Percentiles rank a stretch among this genome's conserved stretches.
Conservation (phyloP, 1,140 invertebrate genomes). For the Drosophila kikkawai region DNA sequence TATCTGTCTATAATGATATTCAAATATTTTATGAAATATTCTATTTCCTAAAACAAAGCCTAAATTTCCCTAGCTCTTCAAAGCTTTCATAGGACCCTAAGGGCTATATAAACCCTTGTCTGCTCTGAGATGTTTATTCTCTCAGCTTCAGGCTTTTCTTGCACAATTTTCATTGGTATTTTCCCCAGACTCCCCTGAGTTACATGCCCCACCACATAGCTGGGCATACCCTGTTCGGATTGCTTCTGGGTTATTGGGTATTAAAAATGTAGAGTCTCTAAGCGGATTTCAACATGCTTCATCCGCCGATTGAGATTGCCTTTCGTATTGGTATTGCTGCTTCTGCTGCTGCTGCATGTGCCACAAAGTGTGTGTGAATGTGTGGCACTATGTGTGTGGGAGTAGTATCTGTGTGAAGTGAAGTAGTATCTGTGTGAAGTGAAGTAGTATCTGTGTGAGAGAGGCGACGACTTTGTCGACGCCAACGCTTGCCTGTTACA, state of each 20-base stretch:
- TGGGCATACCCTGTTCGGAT: slow-evolving; percentile 25
- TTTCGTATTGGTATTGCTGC: slow-evolving; percentile 35
- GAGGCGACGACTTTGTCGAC: slow-evolving; percentile 54
- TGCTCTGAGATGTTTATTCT: not conserved
- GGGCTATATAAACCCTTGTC: not conserved
- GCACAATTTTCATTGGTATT: not conserved
- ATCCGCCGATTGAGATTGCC: slow-evolving; percentile 41
- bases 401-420: not conserved
- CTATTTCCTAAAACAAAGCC: not conserved
- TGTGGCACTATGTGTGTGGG: slow-evolving; percentile 3
- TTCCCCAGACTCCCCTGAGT: slow-evolving; percentile 1
- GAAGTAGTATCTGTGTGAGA: slow-evolving; percentile 17
- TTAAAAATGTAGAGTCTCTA: slow-evolving; percentile 54
- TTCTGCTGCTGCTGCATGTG: slow-evolving; percentile 15
- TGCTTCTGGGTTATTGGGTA: slow-evolving; percentile 43
- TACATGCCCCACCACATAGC: not conserved
- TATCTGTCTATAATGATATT: not conserved
- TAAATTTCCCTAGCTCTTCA: not conserved
- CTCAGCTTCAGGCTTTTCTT: not conserved
- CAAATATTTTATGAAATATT: too few species aligned
- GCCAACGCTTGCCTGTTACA: slow-evolving; percentile 46
- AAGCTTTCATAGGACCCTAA: not conserved
- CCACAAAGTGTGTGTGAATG: slow-evolving; percentile 21
- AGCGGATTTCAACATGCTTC: slow-evolving; percentile 56
- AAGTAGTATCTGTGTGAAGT: slow-evolving; percentile 2